Base-by-base conservation (phyloP, 2,888 invertebrate species). In the Atethmia centrago region DNA sequence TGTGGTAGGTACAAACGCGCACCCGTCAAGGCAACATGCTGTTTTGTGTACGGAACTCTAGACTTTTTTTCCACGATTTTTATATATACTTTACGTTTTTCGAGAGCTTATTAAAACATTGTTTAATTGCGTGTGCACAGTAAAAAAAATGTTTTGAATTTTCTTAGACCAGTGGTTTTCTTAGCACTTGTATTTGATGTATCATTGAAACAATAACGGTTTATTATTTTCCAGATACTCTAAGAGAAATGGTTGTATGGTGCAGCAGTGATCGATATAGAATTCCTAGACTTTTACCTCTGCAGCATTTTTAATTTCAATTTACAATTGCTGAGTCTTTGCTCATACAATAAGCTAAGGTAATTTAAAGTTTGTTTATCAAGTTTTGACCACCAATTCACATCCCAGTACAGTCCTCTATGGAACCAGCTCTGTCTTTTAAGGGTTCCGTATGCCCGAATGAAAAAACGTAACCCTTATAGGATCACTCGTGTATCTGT, bases 1-100 rank as follows among this genome's bases (percentile, higher is more conserved):
- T 92, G 94, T 91, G 93, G 94, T 89, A 91, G 93, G 94, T 89
- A 91, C 87, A 88, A 90, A 91, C 90, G 90, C 91, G 87, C 88
- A 91, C 90, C 85, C 90, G 88, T 88, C 87, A 89, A 87, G 88
- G 86, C 82, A 85, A 85, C 79, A 71, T 64, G 65, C 69, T 83
- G 80, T 86, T 83, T 84, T 84, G 74, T 77, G 53, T 75, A 66
- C 58, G 40, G 65, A 67, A 78, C 67, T 71, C 59, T 63, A 74
- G 16, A 68, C 59, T 65, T 55, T 59, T 71, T 65, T 56, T n/a
- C 1, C 40, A 63, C 16, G 19, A 73, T 16, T 59, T 68, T 47
- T 49, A 9, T 9, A 0, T 40, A 5, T 36, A 31, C 16, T 47
- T 63, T 9, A 21, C 3, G 31, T 62, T 65, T 68, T 71, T 56